Evolutionary conservation across 2,888 invertebrate genomes (phyloP).

Genomic region (Clusia tigrina): DNA sequence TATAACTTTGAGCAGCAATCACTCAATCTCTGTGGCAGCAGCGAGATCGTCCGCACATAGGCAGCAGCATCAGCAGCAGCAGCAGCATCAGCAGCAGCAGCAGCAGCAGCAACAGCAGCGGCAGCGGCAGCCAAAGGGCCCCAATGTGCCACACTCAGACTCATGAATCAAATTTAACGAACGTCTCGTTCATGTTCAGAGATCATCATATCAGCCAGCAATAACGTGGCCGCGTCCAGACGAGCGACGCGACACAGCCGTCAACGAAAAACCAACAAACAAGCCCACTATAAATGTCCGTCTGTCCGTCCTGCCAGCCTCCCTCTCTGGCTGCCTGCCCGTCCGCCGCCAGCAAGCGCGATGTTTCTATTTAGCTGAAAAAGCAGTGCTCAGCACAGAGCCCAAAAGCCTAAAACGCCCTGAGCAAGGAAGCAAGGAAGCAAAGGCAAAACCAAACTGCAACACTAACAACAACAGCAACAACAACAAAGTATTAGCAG

Average conservation of each 20-base stretch:
- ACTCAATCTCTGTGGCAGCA: constrained; percentile 59
- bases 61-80: constrained; percentile 19
- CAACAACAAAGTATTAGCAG: too few species aligned
- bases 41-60: too few species aligned
- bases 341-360: background rate
- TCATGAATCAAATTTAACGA: constrained; percentile 65
- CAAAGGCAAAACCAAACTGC: too few species aligned
- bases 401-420: constrained; percentile 9
- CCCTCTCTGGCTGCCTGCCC: constrained; percentile 11
- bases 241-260: constrained; percentile 39
- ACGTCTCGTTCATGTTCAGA: constrained; percentile 60
- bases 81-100: constrained; percentile 54
- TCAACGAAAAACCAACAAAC: constrained; percentile 46
- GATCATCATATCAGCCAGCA: constrained; percentile 53
- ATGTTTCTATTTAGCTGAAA: constrained; percentile 11
- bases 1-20: constrained; percentile 65
- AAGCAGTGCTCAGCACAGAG: too few species aligned
- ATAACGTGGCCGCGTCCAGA: constrained; percentile 34
- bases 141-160: constrained; percentile 27
- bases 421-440: constrained; percentile 19
- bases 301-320: constrained; percentile 29
- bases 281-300: constrained; percentile 38
- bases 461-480: too few species aligned
- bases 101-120: constrained; percentile 30
- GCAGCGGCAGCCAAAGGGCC: constrained; percentile 13